A percentile compares a stretch with the other conserved stretches of the same genome.
Conservation (phyloP, 2,113 vertebrate species). For the Reinhardtius hippoglossoides region DNA sequence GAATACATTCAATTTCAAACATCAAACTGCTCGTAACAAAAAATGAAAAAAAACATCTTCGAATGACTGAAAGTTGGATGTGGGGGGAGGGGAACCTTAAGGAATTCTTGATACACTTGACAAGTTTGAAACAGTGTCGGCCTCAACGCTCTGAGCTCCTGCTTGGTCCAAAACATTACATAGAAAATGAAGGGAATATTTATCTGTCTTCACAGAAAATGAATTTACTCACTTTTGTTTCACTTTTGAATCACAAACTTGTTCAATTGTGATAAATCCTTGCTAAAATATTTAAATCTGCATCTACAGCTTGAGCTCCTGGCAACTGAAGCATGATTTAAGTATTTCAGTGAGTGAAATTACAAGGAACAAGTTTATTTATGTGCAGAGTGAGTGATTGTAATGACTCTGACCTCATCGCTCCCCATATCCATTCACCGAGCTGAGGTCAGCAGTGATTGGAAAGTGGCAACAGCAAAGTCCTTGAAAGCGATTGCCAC, state of each 20-base stretch:
- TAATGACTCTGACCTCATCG: background rate
- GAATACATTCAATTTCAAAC: constrained; percentile 74
- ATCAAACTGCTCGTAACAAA: constrained; percentile 70
- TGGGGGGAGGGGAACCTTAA: constrained; percentile 19
- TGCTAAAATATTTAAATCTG: background rate
- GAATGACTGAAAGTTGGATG: constrained; percentile 59
- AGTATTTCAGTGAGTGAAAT: background rate
- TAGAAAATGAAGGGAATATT: background rate
- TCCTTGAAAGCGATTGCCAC: background rate
- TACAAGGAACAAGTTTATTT: background rate
- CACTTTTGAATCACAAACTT: no score
- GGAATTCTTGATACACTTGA: constrained; percentile 62
- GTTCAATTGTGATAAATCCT: background rate
- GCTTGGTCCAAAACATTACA: constrained; percentile 31
- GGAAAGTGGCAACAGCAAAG: background rate
- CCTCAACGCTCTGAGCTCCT: constrained; percentile 16
- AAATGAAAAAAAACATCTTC: constrained; percentile 59
- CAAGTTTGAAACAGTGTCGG: constrained; percentile 53
- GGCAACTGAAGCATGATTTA: background rate
- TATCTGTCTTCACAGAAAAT: background rate
- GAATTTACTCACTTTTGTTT: constrained; percentile 1
- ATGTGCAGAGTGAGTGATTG: background rate
- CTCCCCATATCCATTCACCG: background rate
- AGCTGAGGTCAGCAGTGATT: background rate
- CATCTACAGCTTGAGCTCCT: background rate